Percentiles rank a stretch among this genome's conserved stretches.
These are phyloP conservation scores for Lasioglossum calceatum DNA, from an alignment of 2,888 invertebrate species.

Conservation along the genomic window DNA sequence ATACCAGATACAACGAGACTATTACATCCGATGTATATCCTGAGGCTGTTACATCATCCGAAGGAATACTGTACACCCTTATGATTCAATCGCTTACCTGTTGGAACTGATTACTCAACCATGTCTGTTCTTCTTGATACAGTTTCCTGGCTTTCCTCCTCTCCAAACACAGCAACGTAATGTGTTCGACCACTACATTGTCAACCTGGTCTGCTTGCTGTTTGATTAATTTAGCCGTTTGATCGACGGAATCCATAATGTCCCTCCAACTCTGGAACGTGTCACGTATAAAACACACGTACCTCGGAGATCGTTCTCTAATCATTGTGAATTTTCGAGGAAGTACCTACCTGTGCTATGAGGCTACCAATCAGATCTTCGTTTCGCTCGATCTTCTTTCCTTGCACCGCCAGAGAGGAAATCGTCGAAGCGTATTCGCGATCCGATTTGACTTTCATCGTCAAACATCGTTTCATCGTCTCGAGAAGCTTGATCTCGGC, in stretches of 20 bases:
- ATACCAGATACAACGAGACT: not conserved
- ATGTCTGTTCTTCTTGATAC: constrained; percentile 95
- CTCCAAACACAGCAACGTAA: constrained; percentile 93
- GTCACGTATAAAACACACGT: not conserved
- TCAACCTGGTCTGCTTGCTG: constrained; percentile 95
- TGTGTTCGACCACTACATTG: constrained; percentile 92
- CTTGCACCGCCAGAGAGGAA: constrained; percentile 92
- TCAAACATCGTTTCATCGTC: constrained; percentile 94
- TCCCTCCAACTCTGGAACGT: constrained; percentile 89
- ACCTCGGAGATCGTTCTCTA: not conserved
- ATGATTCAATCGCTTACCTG: constrained; percentile 72
- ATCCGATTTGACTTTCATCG: constrained; percentile 95
- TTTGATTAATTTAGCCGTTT: constrained; percentile 92
- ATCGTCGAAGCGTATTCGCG: constrained; percentile 95
- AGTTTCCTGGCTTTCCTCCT: constrained; percentile 94
- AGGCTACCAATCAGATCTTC: constrained; percentile 89
- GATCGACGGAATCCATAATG: constrained; percentile 96
- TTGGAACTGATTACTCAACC: constrained; percentile 84
- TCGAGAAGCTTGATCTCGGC: constrained; percentile 96
- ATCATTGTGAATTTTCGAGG: not conserved
- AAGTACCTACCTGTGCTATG: constrained; percentile 81
- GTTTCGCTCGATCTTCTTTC: constrained; percentile 92
- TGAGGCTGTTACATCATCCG: too few relatives aligned
- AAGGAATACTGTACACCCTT: too few relatives aligned
- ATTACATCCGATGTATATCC: too few relatives aligned